Evolutionary conservation across 2,113 vertebrate species (phyloP), one percentile per base, ranked within the genome.

Genomic region (Sorex fumeus): DNA sequence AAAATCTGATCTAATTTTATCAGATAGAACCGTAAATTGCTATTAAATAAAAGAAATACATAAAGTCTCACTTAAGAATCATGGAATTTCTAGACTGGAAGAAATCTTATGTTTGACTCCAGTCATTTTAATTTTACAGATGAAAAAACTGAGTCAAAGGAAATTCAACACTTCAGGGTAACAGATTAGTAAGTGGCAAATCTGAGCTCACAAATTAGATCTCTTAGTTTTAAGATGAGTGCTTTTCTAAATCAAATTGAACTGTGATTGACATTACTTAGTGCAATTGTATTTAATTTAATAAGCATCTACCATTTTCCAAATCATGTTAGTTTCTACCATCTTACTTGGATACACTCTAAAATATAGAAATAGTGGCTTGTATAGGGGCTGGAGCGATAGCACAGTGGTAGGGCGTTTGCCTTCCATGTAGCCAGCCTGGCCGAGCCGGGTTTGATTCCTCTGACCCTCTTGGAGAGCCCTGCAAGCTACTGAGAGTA

Each of bases 81-180:
- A 25, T 6, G 7, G 32, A 34, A 67, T 83, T 84, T 86, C 32
- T 83, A 36, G 21, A 2, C 27, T 76, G 10, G n/a, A 79, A 89
- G 11, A 23, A 81, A 70, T 64, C 34, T 76, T 53, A 62, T 36
- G 10, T 67, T 91, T 80, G 18, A 40, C 18, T 62, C 76, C 12
- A 43, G 66, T 21, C 5, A n/a, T 71, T 21, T 75, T 83, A 62
- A 60, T 45, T 84, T 95, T 23, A 34, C 6, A 47, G 32, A 47
- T 40, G 8, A 83, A 57, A 69, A 87, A 60, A 50, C 0, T 40
- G 74, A 84, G 28, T 69, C 16, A 6, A 72, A 94, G 7, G 23
- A 16, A 77, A 34, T 30, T 64, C 34, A 77, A 82, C 66, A 74
- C 85, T 70, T 30, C 30, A 85, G 53, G 30, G 28, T 94, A 16